phyloP scores from a whole-genome alignment of 2,888 invertebrate species.

The Rhyacophila evoluta region DNA sequence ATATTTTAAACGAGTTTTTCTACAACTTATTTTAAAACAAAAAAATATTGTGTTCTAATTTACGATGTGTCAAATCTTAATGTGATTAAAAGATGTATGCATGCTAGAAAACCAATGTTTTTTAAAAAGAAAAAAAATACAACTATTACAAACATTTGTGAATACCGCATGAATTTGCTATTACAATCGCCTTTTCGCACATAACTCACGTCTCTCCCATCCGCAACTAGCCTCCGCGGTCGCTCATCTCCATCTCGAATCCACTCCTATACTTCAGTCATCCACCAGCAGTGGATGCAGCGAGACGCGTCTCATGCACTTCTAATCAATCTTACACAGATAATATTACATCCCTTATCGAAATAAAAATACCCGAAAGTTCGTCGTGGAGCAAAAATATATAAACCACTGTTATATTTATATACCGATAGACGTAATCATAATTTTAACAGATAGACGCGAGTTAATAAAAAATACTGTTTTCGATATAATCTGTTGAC shows the following conservation, averaged over 20 bases:
- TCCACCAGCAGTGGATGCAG: slow-evolving; percentile 38
- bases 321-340: not conserved
- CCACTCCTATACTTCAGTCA: slow-evolving; percentile 31
- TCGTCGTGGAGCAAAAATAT: not conserved
- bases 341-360: not conserved
- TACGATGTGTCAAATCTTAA: too few relatives aligned
- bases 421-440: not conserved
- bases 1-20: too few relatives aligned
- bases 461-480: not conserved
- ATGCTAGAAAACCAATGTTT: too few relatives aligned
- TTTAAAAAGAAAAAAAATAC: too few relatives aligned
- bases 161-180: not conserved
- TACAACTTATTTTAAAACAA: too few relatives aligned
- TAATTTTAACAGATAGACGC: not conserved
- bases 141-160: too few relatives aligned
- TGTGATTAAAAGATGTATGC: too few relatives aligned
- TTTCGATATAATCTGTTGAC: not conserved
- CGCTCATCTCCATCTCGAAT: slow-evolving; percentile 27
- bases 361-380: not conserved
- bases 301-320: slow-evolving; percentile 28
- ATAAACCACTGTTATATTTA: not conserved
- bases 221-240: not conserved
- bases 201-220: slow-evolving; percentile 27
- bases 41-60: too few relatives aligned
- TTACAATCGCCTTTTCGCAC: slow-evolving; percentile 13